Evolutionary conservation across 1,140 invertebrate species (phyloP), one percentile per base, ranked within the genome.

Genomic region (Hypothenemus hampei): DNA sequence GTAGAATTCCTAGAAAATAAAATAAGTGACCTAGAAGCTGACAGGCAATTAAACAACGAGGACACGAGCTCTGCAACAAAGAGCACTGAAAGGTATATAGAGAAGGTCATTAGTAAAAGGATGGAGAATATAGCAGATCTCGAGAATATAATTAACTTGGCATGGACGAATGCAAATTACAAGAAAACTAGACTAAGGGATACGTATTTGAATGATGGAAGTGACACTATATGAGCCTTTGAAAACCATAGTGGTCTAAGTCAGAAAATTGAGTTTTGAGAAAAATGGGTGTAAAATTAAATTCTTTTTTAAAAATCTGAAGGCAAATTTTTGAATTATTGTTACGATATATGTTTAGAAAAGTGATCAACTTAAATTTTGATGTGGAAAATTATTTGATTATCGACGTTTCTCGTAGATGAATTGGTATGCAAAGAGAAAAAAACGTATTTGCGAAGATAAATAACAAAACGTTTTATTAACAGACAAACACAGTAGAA

Each of bases 221-320:
- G 15, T 37, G 26, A 29, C 18, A 7, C 2, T 4, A 48, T 19
- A 19, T 48, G 46, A 26, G 24, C 2, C 4, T 3, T 15, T 26
- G 2, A 46, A 22, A 26, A 11, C n/a, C 43, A n/a, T 15, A 46
- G 21, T 26, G 24, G 43, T 46, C n/a, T 29, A 29, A 46, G 43
- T 46, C 3, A 46, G 15, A 15, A 46, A 46, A 46, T 26, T 24
- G 15, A n/a, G n/a, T n/a, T n/a, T n/a, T n/a, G n/a, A n/a, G n/a
- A n/a, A n/a, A n/a, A n/a, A n/a, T n/a, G n/a, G n/a, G n/a, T n/a
- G n/a, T n/a, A n/a, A n/a, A n/a, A n/a, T n/a, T n/a, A n/a, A n/a
- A n/a, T n/a, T n/a, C n/a, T 26, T 1, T 24, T 7, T 13, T 26
- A 6, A 22, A 46, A 22, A 15, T 26, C 13, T 13, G 4, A 6